These are phyloP conservation scores for Archips xylosteana DNA, from an alignment of 2,888 invertebrate genomes.

Conservation along the genomic window DNA sequence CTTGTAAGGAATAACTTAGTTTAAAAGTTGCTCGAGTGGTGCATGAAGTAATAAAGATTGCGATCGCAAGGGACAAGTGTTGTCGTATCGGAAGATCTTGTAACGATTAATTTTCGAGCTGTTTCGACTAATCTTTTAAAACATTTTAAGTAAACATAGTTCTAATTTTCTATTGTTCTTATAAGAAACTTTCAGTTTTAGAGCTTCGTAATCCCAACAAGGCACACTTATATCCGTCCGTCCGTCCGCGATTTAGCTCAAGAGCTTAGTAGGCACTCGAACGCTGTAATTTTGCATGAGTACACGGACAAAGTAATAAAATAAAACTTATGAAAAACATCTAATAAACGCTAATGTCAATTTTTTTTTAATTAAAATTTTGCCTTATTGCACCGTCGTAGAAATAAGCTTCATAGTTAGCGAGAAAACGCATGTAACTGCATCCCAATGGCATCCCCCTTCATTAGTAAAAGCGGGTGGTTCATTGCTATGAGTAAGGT, in stretches of 20 bases:
- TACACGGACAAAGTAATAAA: too few relatives aligned
- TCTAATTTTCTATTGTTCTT: too few relatives aligned
- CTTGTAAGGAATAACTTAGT: constrained; percentile 12
- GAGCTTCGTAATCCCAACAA: too few relatives aligned
- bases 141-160: background rate
- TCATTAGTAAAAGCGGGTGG: constrained; percentile 15
- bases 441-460: constrained; percentile 11
- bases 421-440: constrained; percentile 25
- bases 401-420: constrained; percentile 12
- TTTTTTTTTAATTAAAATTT: background rate
- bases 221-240: too few relatives aligned
- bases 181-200: too few relatives aligned
- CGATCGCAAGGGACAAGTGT: constrained; percentile 20
- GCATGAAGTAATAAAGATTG: constrained; percentile 29
- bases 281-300: too few relatives aligned
- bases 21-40: constrained; percentile 15
- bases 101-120: constrained; percentile 12
- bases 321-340: too few relatives aligned
- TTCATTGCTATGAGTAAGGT: constrained; percentile 13
- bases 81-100: constrained; percentile 14
- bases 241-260: too few relatives aligned
- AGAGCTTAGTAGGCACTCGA: too few relatives aligned
- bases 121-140: constrained; percentile 3
- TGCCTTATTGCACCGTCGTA: constrained; percentile 2
- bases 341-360: background rate